These are phyloP conservation scores for Bettongia penicillata DNA, from an alignment of 2,113 vertebrate genomes.

Conservation along the genomic window DNA sequence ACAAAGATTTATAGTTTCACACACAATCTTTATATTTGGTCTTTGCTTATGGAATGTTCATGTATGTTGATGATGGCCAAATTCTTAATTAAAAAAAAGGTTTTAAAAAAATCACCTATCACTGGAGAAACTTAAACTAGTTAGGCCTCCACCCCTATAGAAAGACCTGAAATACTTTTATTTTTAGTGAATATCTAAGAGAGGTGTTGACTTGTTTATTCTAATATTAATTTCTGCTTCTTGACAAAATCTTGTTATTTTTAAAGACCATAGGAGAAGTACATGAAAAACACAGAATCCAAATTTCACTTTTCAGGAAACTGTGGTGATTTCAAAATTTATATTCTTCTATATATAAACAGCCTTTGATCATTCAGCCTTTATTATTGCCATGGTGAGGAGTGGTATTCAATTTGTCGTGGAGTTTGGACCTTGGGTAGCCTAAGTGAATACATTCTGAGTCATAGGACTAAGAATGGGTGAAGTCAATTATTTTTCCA, in stretches of 20 bases:
- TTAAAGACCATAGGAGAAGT: neutral
- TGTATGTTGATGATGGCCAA: neutral
- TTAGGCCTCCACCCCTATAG: neutral
- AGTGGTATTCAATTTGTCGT: neutral
- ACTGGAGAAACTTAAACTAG: neutral
- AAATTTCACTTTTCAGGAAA: neutral
- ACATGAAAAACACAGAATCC: neutral
- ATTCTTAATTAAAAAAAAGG: neutral
- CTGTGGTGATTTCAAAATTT: neutral
- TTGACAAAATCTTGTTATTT: neutral
- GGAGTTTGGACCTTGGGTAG: neutral
- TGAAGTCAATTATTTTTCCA: neutral
- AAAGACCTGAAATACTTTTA: neutral
- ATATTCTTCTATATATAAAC: neutral
- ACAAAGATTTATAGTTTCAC: neutral
- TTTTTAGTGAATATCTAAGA: constrained; percentile 10
- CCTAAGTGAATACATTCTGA: neutral
- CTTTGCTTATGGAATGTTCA: neutral
- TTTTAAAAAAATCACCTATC: neutral
- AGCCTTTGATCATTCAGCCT: neutral
- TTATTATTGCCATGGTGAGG: neutral
- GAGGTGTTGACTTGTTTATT: neutral
- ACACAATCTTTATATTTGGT: neutral
- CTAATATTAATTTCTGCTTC: neutral
- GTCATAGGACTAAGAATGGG: neutral